phyloP scores from a whole-genome alignment of 2,888 invertebrate genomes.

The Microlaimidae sp. region DNA sequence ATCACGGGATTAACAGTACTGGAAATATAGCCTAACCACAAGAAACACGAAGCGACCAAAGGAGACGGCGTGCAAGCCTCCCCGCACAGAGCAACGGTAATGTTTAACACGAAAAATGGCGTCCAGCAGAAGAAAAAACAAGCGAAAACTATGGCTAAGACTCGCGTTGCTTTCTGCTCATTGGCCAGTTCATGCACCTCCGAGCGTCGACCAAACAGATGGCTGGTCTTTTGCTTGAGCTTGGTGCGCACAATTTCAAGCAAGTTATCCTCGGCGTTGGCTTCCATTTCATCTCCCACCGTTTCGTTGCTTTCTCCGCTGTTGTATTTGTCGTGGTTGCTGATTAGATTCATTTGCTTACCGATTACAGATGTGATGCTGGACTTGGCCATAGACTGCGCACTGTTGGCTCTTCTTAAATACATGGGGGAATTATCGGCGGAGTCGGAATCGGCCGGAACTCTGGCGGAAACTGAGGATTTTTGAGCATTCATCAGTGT shows the following conservation, averaged over 20 bases:
- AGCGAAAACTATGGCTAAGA: slow-evolving; percentile 78
- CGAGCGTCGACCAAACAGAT: background rate
- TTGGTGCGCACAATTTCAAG: background rate
- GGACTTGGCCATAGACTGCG: too few species aligned
- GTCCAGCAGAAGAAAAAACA: slow-evolving; percentile 89
- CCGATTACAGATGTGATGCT: too few species aligned
- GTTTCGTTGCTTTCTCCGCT: too few species aligned
- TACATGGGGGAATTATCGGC: too few species aligned
- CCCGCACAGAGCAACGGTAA: slow-evolving; percentile 62
- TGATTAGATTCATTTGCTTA: too few species aligned
- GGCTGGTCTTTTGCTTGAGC: background rate
- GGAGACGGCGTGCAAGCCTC: slow-evolving; percentile 49
- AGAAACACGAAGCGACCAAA: slow-evolving; percentile 53
- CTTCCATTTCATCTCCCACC: too few species aligned
- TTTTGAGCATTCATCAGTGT: too few species aligned
- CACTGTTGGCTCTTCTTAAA: too few species aligned
- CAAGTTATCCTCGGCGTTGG: too few species aligned
- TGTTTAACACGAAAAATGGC: slow-evolving; percentile 78
- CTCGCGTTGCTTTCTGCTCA: slow-evolving; percentile 86
- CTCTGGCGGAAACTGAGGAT: too few species aligned
- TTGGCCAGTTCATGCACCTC: slow-evolving; percentile 23
- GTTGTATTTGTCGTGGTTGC: too few species aligned
- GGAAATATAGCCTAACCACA: slow-evolving; percentile 83
- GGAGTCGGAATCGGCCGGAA: too few species aligned
- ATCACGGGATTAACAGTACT: slow-evolving; percentile 89